Base-by-base conservation (phyloP, 2,888 invertebrate species). In the Ceratothoa steindachneri region DNA sequence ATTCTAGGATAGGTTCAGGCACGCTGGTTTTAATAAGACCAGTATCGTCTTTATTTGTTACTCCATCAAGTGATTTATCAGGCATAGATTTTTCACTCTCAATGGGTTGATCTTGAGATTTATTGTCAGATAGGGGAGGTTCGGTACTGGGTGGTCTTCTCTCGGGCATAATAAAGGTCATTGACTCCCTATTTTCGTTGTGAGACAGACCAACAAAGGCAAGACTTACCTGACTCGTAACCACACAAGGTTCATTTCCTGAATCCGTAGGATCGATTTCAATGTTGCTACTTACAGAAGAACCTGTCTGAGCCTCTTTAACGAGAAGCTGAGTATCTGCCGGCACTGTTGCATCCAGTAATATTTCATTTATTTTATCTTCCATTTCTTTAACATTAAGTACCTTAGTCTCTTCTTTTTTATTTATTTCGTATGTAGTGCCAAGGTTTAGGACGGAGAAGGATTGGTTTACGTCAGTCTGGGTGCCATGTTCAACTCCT, bases 191-290 rank as follows among this genome's bases (percentile, higher is more conserved):
- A 28, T 66, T 52, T 29, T 71, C 66, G 12, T 67, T 55, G 7
- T 75, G 73, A 30, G 74, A 74, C 41, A 78, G 53, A 15, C 78
- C 78, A 41, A 78, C 31, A 60, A 78, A 72, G 24, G 74, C 74
- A 12, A 78, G 71, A 69, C 78, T 78, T 27, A 78, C 75, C 67
- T 78, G 75, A 51, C 78, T 78, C 4, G 78, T 78, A 4, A 78
- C 74, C 30, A 78, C 69, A 28, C 73, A 75, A n/a, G 78, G 78
- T 9, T 69, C 71, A 7, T 30, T 66, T 68, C 72, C 78, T 24
- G 71, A 70, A 60, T 78, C 78, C 31, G 71, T 78, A 4, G 67
- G 66, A 31, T 75, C 78, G 30, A 73, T 75, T 65, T 78, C 78
- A 24, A 75, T 67, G 51, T 75, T 71, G 15, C 64, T 55, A 22